Conservation (phyloP, 1,140 invertebrate genomes). For the Zophobas atratus region DNA sequence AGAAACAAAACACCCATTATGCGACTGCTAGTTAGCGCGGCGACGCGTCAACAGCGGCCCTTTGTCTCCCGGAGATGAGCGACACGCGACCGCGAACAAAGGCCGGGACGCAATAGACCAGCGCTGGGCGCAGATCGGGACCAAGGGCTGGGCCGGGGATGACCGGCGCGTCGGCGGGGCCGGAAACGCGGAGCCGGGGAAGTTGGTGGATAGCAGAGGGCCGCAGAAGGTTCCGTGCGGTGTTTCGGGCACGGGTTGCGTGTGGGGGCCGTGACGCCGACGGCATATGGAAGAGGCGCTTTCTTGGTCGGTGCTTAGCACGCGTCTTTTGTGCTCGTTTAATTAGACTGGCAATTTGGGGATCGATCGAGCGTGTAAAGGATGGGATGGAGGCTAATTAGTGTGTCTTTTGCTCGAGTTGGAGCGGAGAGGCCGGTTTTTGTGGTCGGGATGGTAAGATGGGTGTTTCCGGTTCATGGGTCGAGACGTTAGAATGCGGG, state of each 20-base stretch:
- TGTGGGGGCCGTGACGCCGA: slow-evolving; percentile 33
- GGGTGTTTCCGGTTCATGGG: too few relatives aligned
- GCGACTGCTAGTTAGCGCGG: slow-evolving; percentile 50
- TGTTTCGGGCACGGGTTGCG: neutral
- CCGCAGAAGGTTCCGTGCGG: neutral
- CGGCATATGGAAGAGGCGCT: slow-evolving; percentile 36
- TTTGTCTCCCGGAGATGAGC: neutral
- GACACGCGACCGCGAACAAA: neutral
- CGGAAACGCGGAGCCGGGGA: too few relatives aligned
- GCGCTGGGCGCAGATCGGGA: too few relatives aligned
- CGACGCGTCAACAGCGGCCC: slow-evolving; percentile 50
- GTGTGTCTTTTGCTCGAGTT: neutral
- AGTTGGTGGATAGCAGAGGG: neutral
- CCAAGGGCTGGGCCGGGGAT: too few relatives aligned
- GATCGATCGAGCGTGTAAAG: slow-evolving; percentile 42
- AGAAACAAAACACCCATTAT: slow-evolving; percentile 60
- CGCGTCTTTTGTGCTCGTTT: slow-evolving; percentile 45
- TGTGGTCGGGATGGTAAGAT: too few relatives aligned
- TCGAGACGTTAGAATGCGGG: too few relatives aligned
- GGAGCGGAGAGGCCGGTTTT: too few relatives aligned
- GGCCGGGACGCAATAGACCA: too few relatives aligned
- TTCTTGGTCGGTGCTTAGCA: slow-evolving; percentile 8
- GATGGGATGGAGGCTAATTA: neutral
- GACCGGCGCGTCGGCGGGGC: too few relatives aligned
- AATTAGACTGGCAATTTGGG: slow-evolving; percentile 35